Evolutionary conservation across 2,113 vertebrate species (phyloP).

Genomic region (Bagarius yarrelli): DNA sequence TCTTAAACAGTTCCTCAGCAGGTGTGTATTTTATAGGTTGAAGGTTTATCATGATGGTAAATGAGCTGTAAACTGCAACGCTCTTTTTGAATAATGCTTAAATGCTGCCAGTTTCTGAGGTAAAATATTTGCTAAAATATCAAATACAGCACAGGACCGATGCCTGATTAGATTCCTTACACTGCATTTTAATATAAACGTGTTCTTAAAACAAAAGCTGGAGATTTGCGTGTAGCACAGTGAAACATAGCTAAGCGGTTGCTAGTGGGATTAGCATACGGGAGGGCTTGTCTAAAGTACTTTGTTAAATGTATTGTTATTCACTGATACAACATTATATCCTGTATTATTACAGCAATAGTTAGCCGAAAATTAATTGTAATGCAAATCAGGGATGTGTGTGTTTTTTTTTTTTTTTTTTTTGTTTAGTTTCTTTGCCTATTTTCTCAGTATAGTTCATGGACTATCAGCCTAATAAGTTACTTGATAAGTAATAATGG

Average conservation of each 20-base stretch:
- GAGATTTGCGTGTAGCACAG: no score
- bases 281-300: neutral
- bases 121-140: neutral
- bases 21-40: neutral
- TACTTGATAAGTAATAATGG: neutral
- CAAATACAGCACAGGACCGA: neutral
- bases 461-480: neutral
- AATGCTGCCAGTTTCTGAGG: slow-evolving; percentile 10
- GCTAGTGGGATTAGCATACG: neutral
- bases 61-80: neutral
- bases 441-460: no score
- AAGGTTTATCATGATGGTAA: neutral
- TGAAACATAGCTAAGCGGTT: neutral
- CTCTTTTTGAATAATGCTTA: neutral
- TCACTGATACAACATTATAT: no score
- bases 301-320: no score
- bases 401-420: no score
- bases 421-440: no score
- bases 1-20: slow-evolving; percentile 10
- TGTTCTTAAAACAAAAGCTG: no score
- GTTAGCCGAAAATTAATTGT: no score
- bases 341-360: no score
- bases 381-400: no score
- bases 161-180: no score
- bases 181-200: no score